Percentiles rank a stretch among this genome's conserved stretches.
These are phyloP conservation scores for Ctenopoma multispine DNA, from an alignment of 2,797 vertebrate genomes.

Conservation along the genomic window DNA sequence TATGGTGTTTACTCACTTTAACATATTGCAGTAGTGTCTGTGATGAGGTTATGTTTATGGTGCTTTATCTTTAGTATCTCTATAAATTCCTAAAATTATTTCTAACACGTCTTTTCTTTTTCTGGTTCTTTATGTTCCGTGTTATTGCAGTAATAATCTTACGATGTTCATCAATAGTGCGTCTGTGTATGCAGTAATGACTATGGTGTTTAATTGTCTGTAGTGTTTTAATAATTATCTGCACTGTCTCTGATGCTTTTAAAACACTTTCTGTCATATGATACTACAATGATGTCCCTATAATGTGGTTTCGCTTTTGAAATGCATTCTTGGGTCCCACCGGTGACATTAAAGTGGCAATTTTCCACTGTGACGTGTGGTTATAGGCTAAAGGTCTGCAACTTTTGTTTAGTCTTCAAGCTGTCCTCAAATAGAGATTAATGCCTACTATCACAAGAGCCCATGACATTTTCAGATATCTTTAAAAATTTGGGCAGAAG, in stretches of 20 bases:
- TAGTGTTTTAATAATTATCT: background rate
- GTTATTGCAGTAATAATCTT: background rate
- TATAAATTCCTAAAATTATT: background rate
- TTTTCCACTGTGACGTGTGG: background rate
- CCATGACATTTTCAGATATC: background rate
- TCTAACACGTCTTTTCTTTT: background rate
- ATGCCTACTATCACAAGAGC: no score
- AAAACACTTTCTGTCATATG: background rate
- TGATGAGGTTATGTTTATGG: no score
- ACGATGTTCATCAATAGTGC: no score
- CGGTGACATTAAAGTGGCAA: background rate
- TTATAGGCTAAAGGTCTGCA: background rate
- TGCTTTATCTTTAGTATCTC: background rate
- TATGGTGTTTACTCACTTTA: background rate
- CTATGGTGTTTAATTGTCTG: background rate
- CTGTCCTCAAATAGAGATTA: background rate
- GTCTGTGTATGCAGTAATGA: background rate
- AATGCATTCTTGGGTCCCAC: no score
- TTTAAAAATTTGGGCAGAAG: background rate
- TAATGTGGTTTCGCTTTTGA: background rate
- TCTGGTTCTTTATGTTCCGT: background rate
- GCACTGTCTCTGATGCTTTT: background rate
- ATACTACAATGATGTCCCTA: background rate
- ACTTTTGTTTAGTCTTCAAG: background rate
- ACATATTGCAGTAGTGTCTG: no score